Conservation (phyloP, 2,888 invertebrate genomes). For the Parascotia fuliginaria region DNA sequence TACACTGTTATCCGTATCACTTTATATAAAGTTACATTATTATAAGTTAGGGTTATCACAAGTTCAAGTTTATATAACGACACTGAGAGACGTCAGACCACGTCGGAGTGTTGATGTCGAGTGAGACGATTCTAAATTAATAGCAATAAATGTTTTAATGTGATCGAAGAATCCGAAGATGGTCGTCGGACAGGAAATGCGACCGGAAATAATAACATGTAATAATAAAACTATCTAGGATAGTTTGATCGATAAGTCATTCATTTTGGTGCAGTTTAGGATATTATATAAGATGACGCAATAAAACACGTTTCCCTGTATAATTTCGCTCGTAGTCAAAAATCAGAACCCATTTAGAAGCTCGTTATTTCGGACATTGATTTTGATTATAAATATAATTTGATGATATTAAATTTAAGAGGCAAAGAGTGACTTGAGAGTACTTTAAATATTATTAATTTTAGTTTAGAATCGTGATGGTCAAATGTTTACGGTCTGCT, state of each 20-base stretch:
- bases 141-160: background rate
- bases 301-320: background rate
- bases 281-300: background rate
- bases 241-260: slow-evolving; percentile 3
- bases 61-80: slow-evolving; percentile 20
- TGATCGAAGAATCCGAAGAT: background rate
- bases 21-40: slow-evolving; percentile 18
- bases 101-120: slow-evolving; percentile 18
- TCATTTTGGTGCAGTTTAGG: background rate
- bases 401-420: too few relatives aligned
- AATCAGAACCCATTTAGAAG: background rate
- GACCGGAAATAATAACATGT: background rate
- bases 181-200: slow-evolving; percentile 14
- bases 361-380: too few relatives aligned
- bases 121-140: slow-evolving; percentile 33
- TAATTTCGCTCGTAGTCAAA: background rate
- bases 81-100: slow-evolving; percentile 31
- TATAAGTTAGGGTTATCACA: slow-evolving; percentile 41
- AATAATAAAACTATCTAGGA: background rate
- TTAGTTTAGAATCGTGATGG: too few relatives aligned
- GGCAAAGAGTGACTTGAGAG: too few relatives aligned
- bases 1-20: slow-evolving; percentile 21
- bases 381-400: too few relatives aligned
- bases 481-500: too few relatives aligned
- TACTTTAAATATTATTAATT: too few relatives aligned